phyloP scores from a whole-genome alignment of 2,797 vertebrate genomes.

The Rachycentron canadum region DNA sequence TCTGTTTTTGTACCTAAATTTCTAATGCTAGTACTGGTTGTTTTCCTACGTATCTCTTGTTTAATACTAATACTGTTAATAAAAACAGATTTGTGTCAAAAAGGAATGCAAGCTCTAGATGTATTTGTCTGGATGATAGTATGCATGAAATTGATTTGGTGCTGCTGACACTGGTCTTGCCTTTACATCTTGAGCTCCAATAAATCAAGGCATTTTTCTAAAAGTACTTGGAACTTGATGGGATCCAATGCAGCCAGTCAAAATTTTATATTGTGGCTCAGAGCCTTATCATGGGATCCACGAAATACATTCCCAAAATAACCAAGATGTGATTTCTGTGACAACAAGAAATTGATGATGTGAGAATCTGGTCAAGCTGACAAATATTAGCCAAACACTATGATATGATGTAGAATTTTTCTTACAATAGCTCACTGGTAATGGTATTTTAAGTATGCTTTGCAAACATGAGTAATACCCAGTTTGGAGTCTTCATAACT shows the following conservation, averaged over 20 bases:
- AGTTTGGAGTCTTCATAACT: background rate
- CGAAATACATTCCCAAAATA: constrained; percentile 7
- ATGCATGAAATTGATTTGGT: background rate
- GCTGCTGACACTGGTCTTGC: background rate
- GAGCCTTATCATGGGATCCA: background rate
- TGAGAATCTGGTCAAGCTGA: constrained; percentile 6
- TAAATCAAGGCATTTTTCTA: background rate
- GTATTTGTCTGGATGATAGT: background rate
- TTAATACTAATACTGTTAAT: background rate
- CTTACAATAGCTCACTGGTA: background rate
- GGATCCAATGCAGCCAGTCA: background rate
- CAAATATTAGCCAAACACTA: background rate
- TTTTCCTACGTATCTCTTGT: background rate
- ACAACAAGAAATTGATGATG: constrained; percentile 12
- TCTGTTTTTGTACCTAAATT: background rate
- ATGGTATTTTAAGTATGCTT: background rate
- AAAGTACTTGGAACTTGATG: constrained; percentile 8
- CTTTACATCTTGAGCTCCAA: background rate
- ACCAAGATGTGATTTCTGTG: constrained; percentile 22
- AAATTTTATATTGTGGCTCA: constrained; percentile 10
- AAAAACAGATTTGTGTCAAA: background rate
- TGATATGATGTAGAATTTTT: background rate
- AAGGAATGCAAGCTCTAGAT: background rate
- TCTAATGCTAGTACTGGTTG: too few relatives aligned
- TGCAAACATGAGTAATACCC: background rate